These are phyloP conservation scores for Platichthys flesus DNA, from an alignment of 2,113 vertebrate species.

Conservation along the genomic window DNA sequence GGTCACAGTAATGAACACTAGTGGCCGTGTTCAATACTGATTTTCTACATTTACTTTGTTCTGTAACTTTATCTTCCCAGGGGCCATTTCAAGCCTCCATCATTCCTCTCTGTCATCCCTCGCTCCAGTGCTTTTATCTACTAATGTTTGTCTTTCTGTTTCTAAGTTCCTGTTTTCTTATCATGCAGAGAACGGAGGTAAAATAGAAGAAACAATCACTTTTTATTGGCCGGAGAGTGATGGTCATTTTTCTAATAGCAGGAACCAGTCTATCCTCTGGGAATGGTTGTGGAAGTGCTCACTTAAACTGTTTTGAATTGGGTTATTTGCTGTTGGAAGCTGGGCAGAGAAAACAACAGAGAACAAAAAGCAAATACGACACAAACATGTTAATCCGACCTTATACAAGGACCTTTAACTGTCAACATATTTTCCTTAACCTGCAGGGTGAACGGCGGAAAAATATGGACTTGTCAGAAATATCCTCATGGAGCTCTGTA, in stretches of 20 bases:
- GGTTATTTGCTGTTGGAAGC: conserved; percentile 54
- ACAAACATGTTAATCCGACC: not conserved
- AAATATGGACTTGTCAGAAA: not conserved
- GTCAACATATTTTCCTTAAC: not conserved
- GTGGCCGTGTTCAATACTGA: conserved; percentile 12
- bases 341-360: conserved; percentile 23
- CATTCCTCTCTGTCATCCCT: conserved; percentile 61
- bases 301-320: conserved; percentile 59
- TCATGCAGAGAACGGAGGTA: conserved; percentile 28
- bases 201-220: conserved; percentile 51
- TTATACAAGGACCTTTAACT: not conserved
- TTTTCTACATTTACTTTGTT: conserved; percentile 34
- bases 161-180: conserved; percentile 19
- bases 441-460: not conserved
- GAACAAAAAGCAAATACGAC: not conserved
- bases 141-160: conserved; percentile 19
- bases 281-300: conserved; percentile 46
- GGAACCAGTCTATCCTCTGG: conserved; percentile 43
- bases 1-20: conserved; percentile 12
- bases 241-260: conserved; percentile 62
- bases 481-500: conserved; percentile 15
- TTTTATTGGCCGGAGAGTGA: conserved; percentile 65
- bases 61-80: not conserved
- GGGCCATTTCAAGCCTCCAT: conserved; percentile 65
- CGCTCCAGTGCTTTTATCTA: conserved; percentile 51